phyloP scores from a whole-genome alignment of 2,888 invertebrate genomes.

The Pristionchus japonicus region DNA sequence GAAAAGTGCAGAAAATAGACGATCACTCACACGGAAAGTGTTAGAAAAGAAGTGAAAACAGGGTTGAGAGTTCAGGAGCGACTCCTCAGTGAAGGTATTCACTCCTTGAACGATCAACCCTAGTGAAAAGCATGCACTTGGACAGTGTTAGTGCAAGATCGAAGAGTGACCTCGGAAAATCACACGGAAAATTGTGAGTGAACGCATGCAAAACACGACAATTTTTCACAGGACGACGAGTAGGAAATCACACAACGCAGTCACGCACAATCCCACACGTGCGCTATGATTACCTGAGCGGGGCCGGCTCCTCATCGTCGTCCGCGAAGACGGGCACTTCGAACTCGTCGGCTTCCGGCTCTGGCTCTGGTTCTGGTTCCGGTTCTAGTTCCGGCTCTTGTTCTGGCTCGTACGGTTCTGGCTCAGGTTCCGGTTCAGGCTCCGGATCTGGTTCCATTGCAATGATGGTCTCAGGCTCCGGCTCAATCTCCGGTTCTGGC shows the following conservation, averaged over 20 bases:
- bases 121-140: not conserved
- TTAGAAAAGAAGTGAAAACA: slow-evolving; percentile 3
- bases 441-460: slow-evolving; percentile 10
- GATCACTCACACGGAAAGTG: not conserved
- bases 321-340: slow-evolving; percentile 34
- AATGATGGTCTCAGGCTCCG: not conserved
- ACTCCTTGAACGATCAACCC: not conserved
- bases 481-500: slow-evolving; percentile 17
- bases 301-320: slow-evolving; percentile 31
- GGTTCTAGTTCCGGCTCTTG: slow-evolving; percentile 46
- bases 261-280: not conserved
- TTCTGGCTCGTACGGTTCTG: slow-evolving; percentile 30
- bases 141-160: slow-evolving; percentile 6
- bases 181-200: not conserved
- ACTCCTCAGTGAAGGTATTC: not conserved
- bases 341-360: slow-evolving; percentile 37
- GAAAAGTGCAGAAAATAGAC: slow-evolving; percentile 38
- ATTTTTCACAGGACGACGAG: not conserved
- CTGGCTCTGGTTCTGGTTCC: slow-evolving; percentile 34
- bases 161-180: not conserved
- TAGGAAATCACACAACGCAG: not conserved
- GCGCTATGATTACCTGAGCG: slow-evolving; percentile 26
- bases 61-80: not conserved
- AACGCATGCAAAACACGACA: not conserved
- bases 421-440: slow-evolving; percentile 42